These are phyloP conservation scores for Conistra vaccinii DNA, from an alignment of 2,888 invertebrate genomes.

Conservation along the genomic window DNA sequence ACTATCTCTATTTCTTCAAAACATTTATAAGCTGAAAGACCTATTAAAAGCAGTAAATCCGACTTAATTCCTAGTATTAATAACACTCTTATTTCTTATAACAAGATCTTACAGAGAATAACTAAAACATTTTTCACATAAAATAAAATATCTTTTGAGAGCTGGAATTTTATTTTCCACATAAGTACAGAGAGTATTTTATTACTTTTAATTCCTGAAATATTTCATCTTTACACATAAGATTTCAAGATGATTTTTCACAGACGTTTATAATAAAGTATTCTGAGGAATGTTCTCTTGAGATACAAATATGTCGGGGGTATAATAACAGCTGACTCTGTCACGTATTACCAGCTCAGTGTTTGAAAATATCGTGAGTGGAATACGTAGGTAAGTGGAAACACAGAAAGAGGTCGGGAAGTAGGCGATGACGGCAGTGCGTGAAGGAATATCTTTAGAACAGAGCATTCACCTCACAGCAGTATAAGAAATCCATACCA, in stretches of 20 bases:
- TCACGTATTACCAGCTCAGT: constrained; percentile 61
- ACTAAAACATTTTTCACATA: constrained; percentile 7
- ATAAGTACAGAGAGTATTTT: constrained; percentile 31
- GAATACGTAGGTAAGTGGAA: constrained; percentile 48
- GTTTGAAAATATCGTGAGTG: constrained; percentile 63
- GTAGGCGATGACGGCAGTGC: constrained; percentile 14
- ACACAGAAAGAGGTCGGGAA: constrained; percentile 30
- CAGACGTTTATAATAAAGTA: constrained; percentile 46
- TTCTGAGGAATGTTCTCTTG: constrained; percentile 41
- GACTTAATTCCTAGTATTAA: constrained; percentile 17
- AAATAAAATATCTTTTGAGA: constrained; percentile 19
- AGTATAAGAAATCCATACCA: constrained; percentile 10
- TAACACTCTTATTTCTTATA: constrained; percentile 2
- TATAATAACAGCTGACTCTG: constrained; percentile 56
- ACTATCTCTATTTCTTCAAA: constrained; percentile 8
- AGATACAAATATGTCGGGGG: constrained; percentile 62
- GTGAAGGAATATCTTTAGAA: constrained; percentile 24
- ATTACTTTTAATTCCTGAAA: constrained; percentile 43
- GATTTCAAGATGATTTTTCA: constrained; percentile 54
- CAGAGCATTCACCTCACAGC: constrained; percentile 19
- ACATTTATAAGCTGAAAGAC: constrained; percentile 5
- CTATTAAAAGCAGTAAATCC: not conserved
- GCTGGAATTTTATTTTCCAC: constrained; percentile 36
- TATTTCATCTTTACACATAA: constrained; percentile 51
- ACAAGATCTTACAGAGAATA: constrained; percentile 18